phyloP scores from a whole-genome alignment of 1,140 invertebrate genomes.

The Metaphire vulgaris region DNA sequence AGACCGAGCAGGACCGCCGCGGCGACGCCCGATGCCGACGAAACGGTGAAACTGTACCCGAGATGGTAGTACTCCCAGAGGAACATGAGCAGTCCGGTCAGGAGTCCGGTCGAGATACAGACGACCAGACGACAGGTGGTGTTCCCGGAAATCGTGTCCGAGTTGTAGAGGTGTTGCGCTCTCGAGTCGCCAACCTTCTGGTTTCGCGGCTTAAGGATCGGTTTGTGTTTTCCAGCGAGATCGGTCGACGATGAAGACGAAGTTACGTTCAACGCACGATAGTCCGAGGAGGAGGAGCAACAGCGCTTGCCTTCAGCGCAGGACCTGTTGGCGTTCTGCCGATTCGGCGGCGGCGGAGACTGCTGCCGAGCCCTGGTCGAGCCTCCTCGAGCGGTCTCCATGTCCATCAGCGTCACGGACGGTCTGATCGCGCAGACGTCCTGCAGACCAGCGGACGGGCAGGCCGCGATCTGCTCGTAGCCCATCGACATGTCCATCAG shows the following conservation, averaged over 20 bases:
- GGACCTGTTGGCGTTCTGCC: too few species aligned
- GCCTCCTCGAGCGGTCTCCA: too few species aligned
- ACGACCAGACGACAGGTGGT: not conserved
- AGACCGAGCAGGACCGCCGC: slow-evolving; percentile 10
- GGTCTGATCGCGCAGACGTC: not conserved
- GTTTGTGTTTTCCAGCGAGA: slow-evolving; percentile 1
- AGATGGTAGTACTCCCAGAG: slow-evolving; percentile 24
- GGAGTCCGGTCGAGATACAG: slow-evolving; percentile 21
- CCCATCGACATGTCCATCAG: not conserved
- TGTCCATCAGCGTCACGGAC: not conserved
- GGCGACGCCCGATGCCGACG: not conserved
- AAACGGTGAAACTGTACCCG: slow-evolving; percentile 22
- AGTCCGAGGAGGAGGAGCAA: not conserved
- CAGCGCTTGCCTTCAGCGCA: not conserved
- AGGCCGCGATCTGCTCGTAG: too few species aligned
- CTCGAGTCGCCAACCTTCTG: slow-evolving; percentile 8
- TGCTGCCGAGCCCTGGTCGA: not conserved
- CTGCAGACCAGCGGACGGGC: too few species aligned
- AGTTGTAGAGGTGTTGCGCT: slow-evolving; percentile 20
- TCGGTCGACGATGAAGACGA: not conserved
- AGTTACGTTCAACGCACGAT: not conserved
- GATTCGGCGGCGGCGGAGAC: too few species aligned
- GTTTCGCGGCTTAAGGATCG: slow-evolving; percentile 15
- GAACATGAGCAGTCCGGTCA: slow-evolving; percentile 23
- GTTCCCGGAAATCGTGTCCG: not conserved